These are phyloP conservation scores for Amphiprion clarkii DNA, from an alignment of 2,797 vertebrate genomes.

Conservation along the genomic window DNA sequence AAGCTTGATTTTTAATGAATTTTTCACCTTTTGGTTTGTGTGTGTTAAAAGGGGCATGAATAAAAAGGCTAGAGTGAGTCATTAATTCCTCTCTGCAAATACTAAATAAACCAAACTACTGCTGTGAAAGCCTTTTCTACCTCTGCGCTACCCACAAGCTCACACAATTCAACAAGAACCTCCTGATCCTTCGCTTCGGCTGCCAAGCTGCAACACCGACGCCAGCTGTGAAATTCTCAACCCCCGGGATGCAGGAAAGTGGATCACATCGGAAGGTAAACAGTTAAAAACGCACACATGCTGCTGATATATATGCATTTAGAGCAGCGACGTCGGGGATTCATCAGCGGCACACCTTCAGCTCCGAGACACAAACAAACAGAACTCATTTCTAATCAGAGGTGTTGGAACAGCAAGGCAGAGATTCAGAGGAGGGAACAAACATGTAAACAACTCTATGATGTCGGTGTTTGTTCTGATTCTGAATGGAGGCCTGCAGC, in stretches of 20 bases:
- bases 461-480: slow-evolving; percentile 22
- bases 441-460: slow-evolving; percentile 30
- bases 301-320: background rate
- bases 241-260: background rate
- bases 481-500: background rate
- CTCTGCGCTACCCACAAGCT: no score
- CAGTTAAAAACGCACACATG: slow-evolving; percentile 1
- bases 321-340: slow-evolving; percentile 1
- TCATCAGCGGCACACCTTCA: background rate
- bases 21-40: no score
- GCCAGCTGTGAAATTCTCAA: no score
- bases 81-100: no score
- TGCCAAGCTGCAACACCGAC: no score
- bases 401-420: slow-evolving; percentile 1
- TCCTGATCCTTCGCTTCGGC: no score
- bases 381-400: slow-evolving; percentile 8
- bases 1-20: no score
- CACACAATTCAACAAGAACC: no score
- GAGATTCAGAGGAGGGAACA: slow-evolving; percentile 29
- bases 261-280: background rate
- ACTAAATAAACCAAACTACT: no score
- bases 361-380: background rate
- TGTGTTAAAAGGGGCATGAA: no score
- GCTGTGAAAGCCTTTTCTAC: no score
- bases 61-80: no score